Evolutionary conservation across 2,888 invertebrate species (phyloP).

Genomic region (Caenorhabditis uteleia): DNA sequence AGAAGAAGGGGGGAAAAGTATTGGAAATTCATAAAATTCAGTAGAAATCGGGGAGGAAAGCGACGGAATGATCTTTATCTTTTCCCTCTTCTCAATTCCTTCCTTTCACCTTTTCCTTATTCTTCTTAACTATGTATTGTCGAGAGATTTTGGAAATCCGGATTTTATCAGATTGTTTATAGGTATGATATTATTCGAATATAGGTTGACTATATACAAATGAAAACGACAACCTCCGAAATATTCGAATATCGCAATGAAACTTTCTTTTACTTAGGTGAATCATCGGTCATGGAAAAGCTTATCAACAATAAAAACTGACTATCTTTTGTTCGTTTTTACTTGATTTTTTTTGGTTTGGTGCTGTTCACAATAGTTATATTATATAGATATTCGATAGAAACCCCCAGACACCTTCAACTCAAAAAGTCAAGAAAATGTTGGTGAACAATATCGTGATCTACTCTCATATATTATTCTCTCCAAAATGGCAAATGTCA

Average conservation of each 20-base stretch:
- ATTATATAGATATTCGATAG: too few relatives aligned
- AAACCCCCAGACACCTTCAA: too few relatives aligned
- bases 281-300: not conserved
- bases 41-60: not conserved
- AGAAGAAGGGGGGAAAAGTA: constrained; percentile 6
- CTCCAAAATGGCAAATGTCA: too few relatives aligned
- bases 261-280: not conserved
- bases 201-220: too few relatives aligned
- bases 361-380: too few relatives aligned
- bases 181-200: constrained; percentile 16
- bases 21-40: constrained; percentile 23
- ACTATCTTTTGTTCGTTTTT: too few relatives aligned
- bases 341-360: too few relatives aligned
- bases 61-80: constrained; percentile 8
- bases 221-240: not conserved
- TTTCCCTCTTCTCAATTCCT: constrained; percentile 5
- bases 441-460: too few relatives aligned
- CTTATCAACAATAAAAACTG: too few relatives aligned
- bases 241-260: too few relatives aligned
- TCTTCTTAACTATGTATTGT: constrained; percentile 35
- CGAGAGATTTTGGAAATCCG: constrained; percentile 35
- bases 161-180: constrained; percentile 43
- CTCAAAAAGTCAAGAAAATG: too few relatives aligned
- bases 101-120: constrained; percentile 5
- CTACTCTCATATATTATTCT: too few relatives aligned